Evolutionary conservation across 2,888 invertebrate genomes (phyloP).

Genomic region (Troilus luridus): DNA sequence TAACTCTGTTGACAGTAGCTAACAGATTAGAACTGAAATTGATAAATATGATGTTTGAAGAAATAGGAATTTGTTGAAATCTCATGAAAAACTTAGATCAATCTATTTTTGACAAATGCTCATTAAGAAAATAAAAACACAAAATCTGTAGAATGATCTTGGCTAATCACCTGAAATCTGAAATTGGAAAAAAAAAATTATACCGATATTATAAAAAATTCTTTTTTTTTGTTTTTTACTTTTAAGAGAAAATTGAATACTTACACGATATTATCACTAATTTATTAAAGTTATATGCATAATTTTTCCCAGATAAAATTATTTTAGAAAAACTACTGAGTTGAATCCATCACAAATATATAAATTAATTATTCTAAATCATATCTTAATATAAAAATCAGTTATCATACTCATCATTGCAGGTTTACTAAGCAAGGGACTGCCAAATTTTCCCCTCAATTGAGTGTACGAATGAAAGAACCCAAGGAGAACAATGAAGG

Average conservation of each 20-base stretch:
- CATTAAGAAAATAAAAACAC: neutral
- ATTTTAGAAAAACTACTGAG: neutral
- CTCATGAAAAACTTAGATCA: neutral
- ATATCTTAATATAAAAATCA: neutral
- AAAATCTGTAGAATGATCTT: neutral
- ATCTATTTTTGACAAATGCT: neutral
- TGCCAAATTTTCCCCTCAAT: too few species aligned
- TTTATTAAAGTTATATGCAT: neutral
- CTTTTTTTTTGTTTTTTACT: slow-evolving; percentile 1
- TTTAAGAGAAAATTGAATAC: slow-evolving; percentile 1
- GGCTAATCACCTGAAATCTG: neutral
- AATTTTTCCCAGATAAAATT: neutral
- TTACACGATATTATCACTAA: neutral
- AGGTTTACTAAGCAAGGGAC: neutral
- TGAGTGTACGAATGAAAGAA: too few species aligned
- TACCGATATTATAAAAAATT: neutral
- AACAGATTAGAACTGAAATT: slow-evolving; percentile 49
- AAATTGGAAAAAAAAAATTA: slow-evolving; percentile 1
- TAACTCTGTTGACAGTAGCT: slow-evolving; percentile 19
- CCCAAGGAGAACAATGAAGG: too few species aligned
- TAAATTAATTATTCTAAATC: neutral
- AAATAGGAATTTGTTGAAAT: slow-evolving; percentile 43
- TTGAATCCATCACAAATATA: neutral
- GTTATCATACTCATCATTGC: neutral
- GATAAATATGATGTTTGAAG: slow-evolving; percentile 37